Conservation (phyloP, 2,797 vertebrate genomes). For the Eospalax fontanierii region DNA sequence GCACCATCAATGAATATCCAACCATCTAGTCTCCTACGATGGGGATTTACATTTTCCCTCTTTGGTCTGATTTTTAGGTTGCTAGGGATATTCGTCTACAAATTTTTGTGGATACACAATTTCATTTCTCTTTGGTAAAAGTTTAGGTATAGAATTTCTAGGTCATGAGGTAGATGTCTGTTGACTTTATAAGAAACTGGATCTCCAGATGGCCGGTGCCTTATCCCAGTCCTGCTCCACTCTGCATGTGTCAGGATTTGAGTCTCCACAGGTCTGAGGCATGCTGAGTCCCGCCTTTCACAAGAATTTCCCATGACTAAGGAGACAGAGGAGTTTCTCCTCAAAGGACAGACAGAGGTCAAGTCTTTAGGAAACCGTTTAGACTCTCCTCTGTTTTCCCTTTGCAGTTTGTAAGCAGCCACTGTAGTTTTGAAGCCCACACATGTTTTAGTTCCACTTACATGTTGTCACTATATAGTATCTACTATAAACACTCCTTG, state of each 20-base stretch:
- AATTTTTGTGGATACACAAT: neutral
- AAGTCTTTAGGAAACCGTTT: conserved; percentile 9
- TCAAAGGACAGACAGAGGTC: neutral
- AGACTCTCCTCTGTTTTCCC: neutral
- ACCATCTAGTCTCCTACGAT: neutral
- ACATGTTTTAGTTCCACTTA: neutral
- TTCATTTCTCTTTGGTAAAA: conserved; percentile 20
- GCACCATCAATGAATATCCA: neutral
- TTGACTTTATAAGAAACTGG: conserved; percentile 1
- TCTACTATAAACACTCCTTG: neutral
- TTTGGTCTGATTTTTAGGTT: neutral
- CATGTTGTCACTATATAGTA: conserved; percentile 31
- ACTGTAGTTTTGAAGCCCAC: neutral
- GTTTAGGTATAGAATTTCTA: neutral
- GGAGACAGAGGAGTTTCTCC: neutral
- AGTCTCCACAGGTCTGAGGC: neutral
- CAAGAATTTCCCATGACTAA: neutral
- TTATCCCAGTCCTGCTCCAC: neutral
- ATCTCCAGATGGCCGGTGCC: neutral
- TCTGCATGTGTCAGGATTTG: neutral
- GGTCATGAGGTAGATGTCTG: neutral
- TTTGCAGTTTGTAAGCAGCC: neutral
- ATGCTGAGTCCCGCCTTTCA: neutral
- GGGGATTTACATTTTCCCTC: neutral
- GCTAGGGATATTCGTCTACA: neutral